Conservation (phyloP, 1,140 invertebrate genomes). For the Rhagoletis pomonella region DNA sequence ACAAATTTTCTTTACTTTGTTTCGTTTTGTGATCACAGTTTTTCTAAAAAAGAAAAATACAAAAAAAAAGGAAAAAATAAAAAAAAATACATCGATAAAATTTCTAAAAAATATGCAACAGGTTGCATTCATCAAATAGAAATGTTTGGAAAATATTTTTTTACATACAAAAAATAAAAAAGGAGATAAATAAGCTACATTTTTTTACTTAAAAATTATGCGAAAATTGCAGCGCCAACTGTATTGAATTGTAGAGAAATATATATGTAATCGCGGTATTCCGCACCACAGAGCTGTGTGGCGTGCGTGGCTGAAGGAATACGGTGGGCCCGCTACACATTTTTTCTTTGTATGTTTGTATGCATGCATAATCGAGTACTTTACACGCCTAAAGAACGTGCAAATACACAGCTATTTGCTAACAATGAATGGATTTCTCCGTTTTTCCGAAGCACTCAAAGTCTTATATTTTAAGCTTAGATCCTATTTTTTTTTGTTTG, state of each 20-base stretch:
- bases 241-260: not conserved
- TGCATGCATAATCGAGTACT: not conserved
- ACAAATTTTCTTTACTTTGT: slow-evolving; percentile 23
- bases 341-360: no score
- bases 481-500: slow-evolving; percentile 8
- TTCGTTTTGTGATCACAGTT: slow-evolving; percentile 32
- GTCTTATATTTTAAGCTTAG: slow-evolving; percentile 47
- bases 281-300: slow-evolving; percentile 21
- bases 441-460: not conserved
- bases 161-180: slow-evolving; percentile 24
- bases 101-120: not conserved
- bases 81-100: slow-evolving; percentile 6
- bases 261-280: not conserved
- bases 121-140: no score
- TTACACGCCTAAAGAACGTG: not conserved
- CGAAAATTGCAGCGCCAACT: slow-evolving; percentile 23
- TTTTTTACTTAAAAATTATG: slow-evolving; percentile 30
- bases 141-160: not conserved
- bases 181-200: not conserved
- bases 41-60: slow-evolving; percentile 38
- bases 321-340: not conserved
- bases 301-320: not conserved
- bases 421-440: not conserved
- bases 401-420: not conserved
- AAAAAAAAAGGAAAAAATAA: not conserved